Base-by-base conservation (phyloP, 2,888 invertebrate genomes). In the Synanthedon formicaeformis region DNA sequence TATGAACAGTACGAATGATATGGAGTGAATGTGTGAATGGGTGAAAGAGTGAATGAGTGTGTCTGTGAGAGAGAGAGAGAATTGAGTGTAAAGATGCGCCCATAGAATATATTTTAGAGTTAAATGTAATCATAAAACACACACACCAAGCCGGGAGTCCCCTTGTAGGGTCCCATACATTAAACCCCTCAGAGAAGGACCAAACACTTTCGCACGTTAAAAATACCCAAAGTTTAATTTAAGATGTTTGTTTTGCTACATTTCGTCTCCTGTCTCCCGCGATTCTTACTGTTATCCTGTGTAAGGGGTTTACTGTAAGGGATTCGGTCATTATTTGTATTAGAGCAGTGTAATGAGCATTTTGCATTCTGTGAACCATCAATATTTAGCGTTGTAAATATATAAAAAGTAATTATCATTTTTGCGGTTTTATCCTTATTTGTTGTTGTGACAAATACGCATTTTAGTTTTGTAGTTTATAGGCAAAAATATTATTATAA, bases 391-490 rank as follows among this genome's bases (percentile, higher is more conserved):
- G 77, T 69, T 86, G 85, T 87, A 82, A 79, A 86, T 87, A 85
- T 23, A 86, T 87, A 85, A 78, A 78, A 77, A 72, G 60, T 34
- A 34, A 68, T 75, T 80, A 83, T 85, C 66, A 78, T 81, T 85
- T 77, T 83, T 84, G 78, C 81, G 78, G 81, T 79, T 81, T 85
- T 84, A 78, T 81, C 71, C 75, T 77, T 77, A 75, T 66, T 34
- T 64, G 67, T 73, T 75, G 61, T 84, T 85, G 85, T 84, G 16
- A 45, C 77, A 81, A 67, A 83, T 83, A 82, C 79, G 86, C 86
- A 85, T 87, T 86, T 86, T 87, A 86, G 86, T 85, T 87, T 78
- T 78, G 75, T 84, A 86, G 83, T 84, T 84, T 82, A 78, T 86
- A 86, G 87, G 83, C 78, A 83, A 23, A 23, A 23, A 86, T 86